A percentile compares a stretch with the other conserved stretches of the same genome.
These are phyloP conservation scores for Hylomyscus alleni DNA, from an alignment of 2,797 vertebrate species.

Conservation along the genomic window DNA sequence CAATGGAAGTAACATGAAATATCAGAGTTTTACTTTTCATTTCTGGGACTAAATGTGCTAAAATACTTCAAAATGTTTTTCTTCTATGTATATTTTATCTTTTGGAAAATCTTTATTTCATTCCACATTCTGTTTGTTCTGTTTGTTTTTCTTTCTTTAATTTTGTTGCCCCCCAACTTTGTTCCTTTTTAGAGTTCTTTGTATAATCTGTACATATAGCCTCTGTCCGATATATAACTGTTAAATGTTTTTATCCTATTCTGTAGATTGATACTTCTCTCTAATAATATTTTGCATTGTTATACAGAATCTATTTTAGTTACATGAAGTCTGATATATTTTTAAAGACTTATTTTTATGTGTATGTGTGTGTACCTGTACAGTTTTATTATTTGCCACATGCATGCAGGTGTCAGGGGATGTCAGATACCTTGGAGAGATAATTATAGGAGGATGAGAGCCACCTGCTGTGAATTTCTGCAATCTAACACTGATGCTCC, in stretches of 20 bases:
- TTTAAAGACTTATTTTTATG: not conserved
- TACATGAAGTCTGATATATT: not conserved
- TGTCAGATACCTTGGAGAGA: not conserved
- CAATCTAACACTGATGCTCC: not conserved
- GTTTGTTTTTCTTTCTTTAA: too few species aligned
- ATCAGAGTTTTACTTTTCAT: too few species aligned
- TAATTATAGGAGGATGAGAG: not conserved
- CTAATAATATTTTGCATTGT: not conserved
- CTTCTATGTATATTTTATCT: too few species aligned
- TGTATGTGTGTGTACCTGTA: not conserved
- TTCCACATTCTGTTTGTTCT: too few species aligned
- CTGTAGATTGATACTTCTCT: not conserved
- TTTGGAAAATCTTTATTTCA: too few species aligned
- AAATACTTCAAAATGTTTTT: too few species aligned
- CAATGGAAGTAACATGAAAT: too few species aligned
- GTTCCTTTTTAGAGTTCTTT: too few species aligned
- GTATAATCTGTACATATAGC: too few species aligned
- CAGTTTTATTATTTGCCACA: not conserved
- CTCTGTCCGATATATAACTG: too few species aligned
- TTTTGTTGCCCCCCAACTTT: too few species aligned
- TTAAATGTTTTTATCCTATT: not conserved
- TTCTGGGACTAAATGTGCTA: too few species aligned
- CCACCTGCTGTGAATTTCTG: not conserved
- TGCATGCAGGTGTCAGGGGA: not conserved
- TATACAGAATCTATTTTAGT: not conserved